A percentile compares a stretch with the other conserved stretches of the same genome.
These are phyloP conservation scores for Puffinus mauretanicus DNA, from an alignment of 2,113 vertebrate genomes.

Conservation along the genomic window DNA sequence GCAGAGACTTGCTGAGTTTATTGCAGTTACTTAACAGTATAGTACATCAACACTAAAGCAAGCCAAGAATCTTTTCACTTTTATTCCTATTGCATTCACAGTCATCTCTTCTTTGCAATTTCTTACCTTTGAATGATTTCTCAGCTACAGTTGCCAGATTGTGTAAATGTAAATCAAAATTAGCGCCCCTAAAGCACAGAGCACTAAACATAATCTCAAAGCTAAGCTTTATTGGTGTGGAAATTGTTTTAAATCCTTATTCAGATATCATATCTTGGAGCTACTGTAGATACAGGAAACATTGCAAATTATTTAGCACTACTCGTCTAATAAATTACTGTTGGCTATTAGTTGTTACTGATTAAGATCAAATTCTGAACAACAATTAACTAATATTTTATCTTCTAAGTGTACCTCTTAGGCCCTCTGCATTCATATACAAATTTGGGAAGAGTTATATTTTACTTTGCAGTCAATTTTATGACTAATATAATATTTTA, in stretches of 20 bases:
- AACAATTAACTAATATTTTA: neutral
- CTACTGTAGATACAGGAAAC: neutral
- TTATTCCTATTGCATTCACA: neutral
- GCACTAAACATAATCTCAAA: neutral
- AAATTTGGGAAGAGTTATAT: neutral
- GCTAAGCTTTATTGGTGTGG: neutral
- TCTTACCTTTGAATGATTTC: neutral
- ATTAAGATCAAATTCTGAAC: neutral
- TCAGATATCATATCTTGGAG: neutral
- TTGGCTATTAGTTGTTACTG: neutral
- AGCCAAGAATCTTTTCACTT: neutral
- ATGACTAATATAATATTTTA: no score
- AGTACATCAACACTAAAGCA: neutral
- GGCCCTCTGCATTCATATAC: neutral
- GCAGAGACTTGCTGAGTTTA: neutral
- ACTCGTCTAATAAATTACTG: neutral
- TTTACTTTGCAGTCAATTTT: neutral
- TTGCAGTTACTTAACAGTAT: neutral
- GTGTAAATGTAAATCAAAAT: neutral
- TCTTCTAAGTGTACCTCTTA: neutral
- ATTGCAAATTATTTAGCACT: neutral
- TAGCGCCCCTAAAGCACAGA: neutral
- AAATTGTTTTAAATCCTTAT: neutral
- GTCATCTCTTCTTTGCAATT: neutral
- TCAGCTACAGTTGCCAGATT: neutral